Evolutionary conservation across 1,140 invertebrate genomes (phyloP).

Genomic region (Pentalonia nigronervosa): DNA sequence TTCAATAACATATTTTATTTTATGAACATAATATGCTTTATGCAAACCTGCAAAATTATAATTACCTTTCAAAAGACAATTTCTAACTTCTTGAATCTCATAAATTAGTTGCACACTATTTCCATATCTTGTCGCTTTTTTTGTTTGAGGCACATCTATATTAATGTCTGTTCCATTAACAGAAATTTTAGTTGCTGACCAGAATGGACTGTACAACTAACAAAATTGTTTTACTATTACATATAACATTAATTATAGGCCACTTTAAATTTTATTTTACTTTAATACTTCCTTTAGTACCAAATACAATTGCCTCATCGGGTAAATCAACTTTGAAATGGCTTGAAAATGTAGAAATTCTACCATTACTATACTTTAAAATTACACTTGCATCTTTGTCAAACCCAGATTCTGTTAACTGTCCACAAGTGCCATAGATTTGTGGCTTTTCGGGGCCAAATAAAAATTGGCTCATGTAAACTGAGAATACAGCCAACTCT

Average conservation of each 20-base stretch:
- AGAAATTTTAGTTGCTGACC: constrained; percentile 26
- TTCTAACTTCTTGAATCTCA: constrained; percentile 76
- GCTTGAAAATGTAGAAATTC: constrained; percentile 72
- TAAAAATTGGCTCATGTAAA: constrained; percentile 76
- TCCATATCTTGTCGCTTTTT: constrained; percentile 68
- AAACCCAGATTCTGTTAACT: constrained; percentile 74
- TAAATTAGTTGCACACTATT: constrained; percentile 78
- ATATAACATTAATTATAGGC: background rate
- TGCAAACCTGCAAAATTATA: background rate
- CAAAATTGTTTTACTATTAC: background rate
- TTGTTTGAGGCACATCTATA: constrained; percentile 60
- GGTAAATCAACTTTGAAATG: constrained; percentile 67
- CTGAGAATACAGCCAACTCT: constrained; percentile 73
- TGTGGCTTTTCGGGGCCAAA: constrained; percentile 73
- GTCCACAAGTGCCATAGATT: constrained; percentile 70
- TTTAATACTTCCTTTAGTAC: constrained; percentile 73
- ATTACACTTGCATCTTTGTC: constrained; percentile 72
- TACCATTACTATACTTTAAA: constrained; percentile 71
- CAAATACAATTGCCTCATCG: constrained; percentile 73
- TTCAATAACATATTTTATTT: background rate
- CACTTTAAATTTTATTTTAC: constrained; percentile 63
- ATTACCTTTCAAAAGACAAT: constrained; percentile 72
- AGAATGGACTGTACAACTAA: constrained; percentile 46
- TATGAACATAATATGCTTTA: too few species aligned
- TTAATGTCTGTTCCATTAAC: background rate